Evolutionary conservation across 2,797 vertebrate species (phyloP).

Genomic region (Hybognathus amarus): DNA sequence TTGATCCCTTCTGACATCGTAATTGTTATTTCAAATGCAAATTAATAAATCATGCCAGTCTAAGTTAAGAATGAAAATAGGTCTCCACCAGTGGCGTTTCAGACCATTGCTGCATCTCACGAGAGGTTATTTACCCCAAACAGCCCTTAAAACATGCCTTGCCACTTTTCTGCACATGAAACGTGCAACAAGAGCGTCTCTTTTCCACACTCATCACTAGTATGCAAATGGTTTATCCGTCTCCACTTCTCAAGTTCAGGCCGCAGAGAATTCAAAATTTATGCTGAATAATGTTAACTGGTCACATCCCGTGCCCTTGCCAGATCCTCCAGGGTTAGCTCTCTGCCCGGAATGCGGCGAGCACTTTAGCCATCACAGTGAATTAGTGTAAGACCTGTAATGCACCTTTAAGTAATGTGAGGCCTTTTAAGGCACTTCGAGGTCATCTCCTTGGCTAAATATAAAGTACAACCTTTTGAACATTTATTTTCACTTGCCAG

Average conservation of each 20-base stretch:
- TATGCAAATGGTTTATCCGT: constrained; percentile 76
- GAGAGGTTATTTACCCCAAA: constrained; percentile 58
- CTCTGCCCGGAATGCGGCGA: constrained; percentile 83
- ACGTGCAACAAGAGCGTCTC: constrained; percentile 66
- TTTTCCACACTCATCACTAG: constrained; percentile 65
- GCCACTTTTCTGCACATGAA: constrained; percentile 50
- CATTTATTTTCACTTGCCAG: constrained; percentile 75
- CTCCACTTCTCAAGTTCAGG: constrained; percentile 58
- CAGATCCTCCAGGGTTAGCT: constrained; percentile 74
- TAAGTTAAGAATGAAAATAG: constrained; percentile 94
- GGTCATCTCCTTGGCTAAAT: constrained; percentile 78
- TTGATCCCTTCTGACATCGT: constrained; percentile 86
- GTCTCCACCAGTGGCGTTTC: constrained; percentile 77
- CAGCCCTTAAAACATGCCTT: constrained; percentile 23
- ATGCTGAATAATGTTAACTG: constrained; percentile 85
- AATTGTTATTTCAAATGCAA: constrained; percentile 95
- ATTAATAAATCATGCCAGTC: constrained; percentile 94
- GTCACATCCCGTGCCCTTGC: constrained; percentile 72
- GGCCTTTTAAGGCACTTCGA: constrained; percentile 85
- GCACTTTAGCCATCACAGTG: constrained; percentile 93
- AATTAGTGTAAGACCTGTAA: constrained; percentile 91
- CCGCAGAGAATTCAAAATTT: constrained; percentile 81
- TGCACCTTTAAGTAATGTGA: constrained; percentile 89
- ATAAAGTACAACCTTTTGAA: constrained; percentile 79
- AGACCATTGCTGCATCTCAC: constrained; percentile 72